Base-by-base conservation (phyloP, 2,888 invertebrate species). In the Drosophila atripex region DNA sequence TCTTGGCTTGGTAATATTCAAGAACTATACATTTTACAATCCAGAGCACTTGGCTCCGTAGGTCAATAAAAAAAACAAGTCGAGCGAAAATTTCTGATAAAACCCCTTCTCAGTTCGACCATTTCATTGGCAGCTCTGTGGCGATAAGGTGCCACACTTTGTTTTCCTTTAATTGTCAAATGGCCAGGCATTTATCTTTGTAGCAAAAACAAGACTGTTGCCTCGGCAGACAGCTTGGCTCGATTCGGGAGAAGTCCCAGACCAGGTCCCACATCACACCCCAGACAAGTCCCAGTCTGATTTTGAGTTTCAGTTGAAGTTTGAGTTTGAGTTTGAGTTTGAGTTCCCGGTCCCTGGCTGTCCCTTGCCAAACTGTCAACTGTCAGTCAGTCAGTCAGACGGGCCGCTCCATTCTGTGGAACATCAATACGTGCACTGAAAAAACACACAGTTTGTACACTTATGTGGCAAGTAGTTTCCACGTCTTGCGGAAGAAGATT, bases 281-380 rank as follows among this genome's bases (percentile, higher is more conserved):
- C 21, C 38, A 28, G 28, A 28, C 28, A 28, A 28, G 46, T 16
- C 46, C 25, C 61, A 14, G 43, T 45, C 60, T 32, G 25, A 25
- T 38, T 52, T 16, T 16, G 39, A 23, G 28, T 54, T 46, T 14
- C 25, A 25, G 46, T 18, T 18, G 18, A 18, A 18, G 18, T 18
- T 21, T n/a, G 7, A 21, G 43, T 21, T 14, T n/a, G 43, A 21
- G 43, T 21, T 14, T n/a, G 43, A 54, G 51, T 51, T 30, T 45
- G 39, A 54, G 60, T 59, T 39, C 55, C 50, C 16, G 16, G 53
- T 39, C 49, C 53, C 53, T 60, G 30, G 28, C 21, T 56, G 54
- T 70, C 72, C 68, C 82, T 72, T 71, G 86, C 76, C 73, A 64
- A 78, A 86, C 88, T 84, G 84, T 84, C 84, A 84, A 84, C 84